Percentiles rank a stretch among this genome's conserved stretches.
These are phyloP conservation scores for Gadus chalcogrammus DNA, from an alignment of 2,113 vertebrate species.

Conservation along the genomic window DNA sequence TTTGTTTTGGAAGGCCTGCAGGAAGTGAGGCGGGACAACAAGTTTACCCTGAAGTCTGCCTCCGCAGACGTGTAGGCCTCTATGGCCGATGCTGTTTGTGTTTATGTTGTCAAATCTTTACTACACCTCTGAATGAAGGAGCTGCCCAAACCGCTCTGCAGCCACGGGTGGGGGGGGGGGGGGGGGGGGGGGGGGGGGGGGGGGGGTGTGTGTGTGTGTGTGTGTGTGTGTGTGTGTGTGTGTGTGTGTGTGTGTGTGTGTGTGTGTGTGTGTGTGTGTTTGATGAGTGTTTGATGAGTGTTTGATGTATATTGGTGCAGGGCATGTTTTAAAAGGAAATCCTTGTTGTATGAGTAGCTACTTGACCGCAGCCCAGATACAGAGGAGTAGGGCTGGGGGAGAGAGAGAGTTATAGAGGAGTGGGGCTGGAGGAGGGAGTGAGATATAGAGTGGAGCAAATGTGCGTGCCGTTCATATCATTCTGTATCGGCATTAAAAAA, in stretches of 20 bases:
- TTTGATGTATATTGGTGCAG: not conserved
- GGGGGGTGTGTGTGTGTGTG: too few species aligned
- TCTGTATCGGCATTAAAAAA: too few species aligned
- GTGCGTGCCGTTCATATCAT: too few species aligned
- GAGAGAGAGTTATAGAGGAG: conserved; percentile 19
- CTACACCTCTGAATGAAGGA: conserved; percentile 45
- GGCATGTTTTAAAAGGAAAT: conserved; percentile 61
- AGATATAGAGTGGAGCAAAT: too few species aligned
- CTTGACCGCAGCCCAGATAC: conserved; percentile 37
- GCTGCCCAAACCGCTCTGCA: conserved; percentile 43
- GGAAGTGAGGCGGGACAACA: conserved; percentile 74
- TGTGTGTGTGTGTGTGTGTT: not conserved
- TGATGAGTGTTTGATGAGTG: conserved; percentile 23
- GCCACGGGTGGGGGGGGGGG: conserved; percentile 5
- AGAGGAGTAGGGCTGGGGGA: conserved; percentile 15
- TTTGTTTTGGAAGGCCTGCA: conserved; percentile 73
- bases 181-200: too few species aligned
- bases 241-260: too few species aligned
- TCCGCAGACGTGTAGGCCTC: conserved; percentile 67
- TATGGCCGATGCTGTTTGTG: conserved; percentile 46
- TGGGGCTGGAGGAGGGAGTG: too few species aligned
- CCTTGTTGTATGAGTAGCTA: conserved; percentile 70
- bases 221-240: too few species aligned
- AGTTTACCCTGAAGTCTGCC: conserved; percentile 68
- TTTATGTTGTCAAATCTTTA: conserved; percentile 29